These are phyloP conservation scores for Phylloscopus collybita DNA, from an alignment of 2,797 vertebrate genomes.

Conservation along the genomic window DNA sequence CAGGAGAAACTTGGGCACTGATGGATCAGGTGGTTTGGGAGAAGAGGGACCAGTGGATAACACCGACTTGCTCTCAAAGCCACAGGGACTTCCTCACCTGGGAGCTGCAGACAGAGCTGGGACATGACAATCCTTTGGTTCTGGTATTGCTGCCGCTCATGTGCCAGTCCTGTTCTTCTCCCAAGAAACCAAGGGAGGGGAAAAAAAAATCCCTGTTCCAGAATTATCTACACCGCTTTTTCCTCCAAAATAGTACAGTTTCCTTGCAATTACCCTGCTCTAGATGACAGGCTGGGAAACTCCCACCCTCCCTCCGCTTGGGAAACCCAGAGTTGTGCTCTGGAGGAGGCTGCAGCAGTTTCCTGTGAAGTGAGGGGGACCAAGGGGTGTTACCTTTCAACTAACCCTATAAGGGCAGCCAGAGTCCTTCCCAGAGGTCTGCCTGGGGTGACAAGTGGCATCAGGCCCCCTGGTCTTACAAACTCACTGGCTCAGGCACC, in stretches of 20 bases:
- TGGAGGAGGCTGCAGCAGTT: background rate
- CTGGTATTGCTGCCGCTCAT: background rate
- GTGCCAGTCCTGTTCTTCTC: background rate
- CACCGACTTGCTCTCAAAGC: background rate
- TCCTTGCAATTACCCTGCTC: background rate
- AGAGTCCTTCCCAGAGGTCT: background rate
- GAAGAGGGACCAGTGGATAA: background rate
- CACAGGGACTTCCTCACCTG: background rate
- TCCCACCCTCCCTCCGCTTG: background rate
- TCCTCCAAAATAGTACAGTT: background rate
- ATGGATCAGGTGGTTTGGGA: background rate
- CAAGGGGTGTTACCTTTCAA: background rate
- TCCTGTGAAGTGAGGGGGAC: background rate
- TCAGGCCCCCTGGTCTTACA: background rate
- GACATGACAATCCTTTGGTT: background rate
- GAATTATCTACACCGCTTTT: background rate
- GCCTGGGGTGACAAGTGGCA: too few species aligned
- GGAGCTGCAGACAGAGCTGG: background rate
- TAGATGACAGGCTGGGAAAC: background rate
- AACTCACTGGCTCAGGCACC: background rate
- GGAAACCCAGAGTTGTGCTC: background rate
- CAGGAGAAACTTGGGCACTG: background rate
- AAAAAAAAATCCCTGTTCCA: background rate
- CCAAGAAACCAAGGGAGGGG: background rate
- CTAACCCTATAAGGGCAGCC: background rate